Evolutionary conservation across 2,888 invertebrate genomes (phyloP), one percentile per base, ranked within the genome.

Genomic region (Clivina fossor): DNA sequence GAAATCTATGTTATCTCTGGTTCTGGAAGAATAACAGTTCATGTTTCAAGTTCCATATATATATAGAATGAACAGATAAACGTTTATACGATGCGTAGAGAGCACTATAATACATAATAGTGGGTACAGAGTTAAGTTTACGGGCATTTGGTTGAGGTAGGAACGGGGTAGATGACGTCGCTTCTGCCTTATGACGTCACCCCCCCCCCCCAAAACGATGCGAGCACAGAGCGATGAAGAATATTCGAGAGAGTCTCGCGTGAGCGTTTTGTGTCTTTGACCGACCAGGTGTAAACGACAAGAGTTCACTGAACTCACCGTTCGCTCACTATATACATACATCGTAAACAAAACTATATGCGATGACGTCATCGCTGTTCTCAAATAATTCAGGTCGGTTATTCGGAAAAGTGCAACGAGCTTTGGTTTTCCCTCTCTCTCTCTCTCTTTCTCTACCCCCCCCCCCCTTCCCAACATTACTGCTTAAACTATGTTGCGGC

Each of bases 331-430:
- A n/a, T n/a, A n/a, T n/a, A n/a, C n/a, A n/a, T n/a, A n/a, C 35
- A 44, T 53, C 44, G 53, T 53, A 53, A 53, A 53, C 53, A 53
- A 53, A 53, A n/a, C n/a, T n/a, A n/a, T n/a, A n/a, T n/a, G n/a
- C 43, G 43, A 41, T 53, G 53, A 53, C 53, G 53, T 53, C 53
- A 53, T 20, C 26, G 50, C 33, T 18, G 44, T 22, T 53, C 53
- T 53, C 53, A 53, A 44, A 53, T 53, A 44, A 53, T 44, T 37
- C 53, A 53, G 53, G 53, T 53, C 53, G 53, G 37, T 33, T 44
- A n/a, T n/a, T n/a, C n/a, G 53, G 35, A 53, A 53, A 44, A 53
- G 43, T 53, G 53, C 53, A 53, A 19, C 38, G 38, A 11, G 40
- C 20, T 38, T n/a, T 16, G 20, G 33, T 18, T 38, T 11, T n/a